These are phyloP conservation scores for Notolabrus celidotus DNA, from an alignment of 2,797 vertebrate species.

Conservation along the genomic window DNA sequence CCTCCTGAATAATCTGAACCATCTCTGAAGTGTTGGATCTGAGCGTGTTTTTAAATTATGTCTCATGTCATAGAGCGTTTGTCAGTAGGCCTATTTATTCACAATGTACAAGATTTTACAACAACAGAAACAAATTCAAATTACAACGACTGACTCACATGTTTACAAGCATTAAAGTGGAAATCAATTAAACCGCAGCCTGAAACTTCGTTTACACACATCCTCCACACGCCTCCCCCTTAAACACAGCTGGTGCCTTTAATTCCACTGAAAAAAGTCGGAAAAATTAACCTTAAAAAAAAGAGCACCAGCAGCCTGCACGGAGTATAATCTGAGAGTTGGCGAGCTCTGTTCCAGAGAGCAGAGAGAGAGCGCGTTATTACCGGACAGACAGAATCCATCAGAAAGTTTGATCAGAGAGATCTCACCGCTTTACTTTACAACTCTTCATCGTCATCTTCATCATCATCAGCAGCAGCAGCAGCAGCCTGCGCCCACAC, in stretches of 20 bases:
- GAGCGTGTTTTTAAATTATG: slow-evolving; percentile 83
- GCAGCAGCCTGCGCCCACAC: too few relatives aligned
- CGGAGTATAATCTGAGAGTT: slow-evolving; percentile 74
- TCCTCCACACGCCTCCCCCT: slow-evolving; percentile 60
- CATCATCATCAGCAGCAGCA: not conserved
- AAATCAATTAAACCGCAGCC: slow-evolving; percentile 81
- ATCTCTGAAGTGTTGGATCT: too few relatives aligned
- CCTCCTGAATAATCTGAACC: too few relatives aligned
- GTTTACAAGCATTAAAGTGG: slow-evolving; percentile 88
- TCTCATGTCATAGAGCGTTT: slow-evolving; percentile 87
- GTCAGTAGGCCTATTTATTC: slow-evolving; percentile 87
- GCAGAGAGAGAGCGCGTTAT: slow-evolving; percentile 29
- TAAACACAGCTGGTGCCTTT: slow-evolving; percentile 61
- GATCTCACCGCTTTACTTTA: slow-evolving; percentile 84
- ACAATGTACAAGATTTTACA: slow-evolving; percentile 96
- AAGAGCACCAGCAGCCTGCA: slow-evolving; percentile 55
- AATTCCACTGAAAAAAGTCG: slow-evolving; percentile 68
- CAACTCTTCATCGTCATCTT: slow-evolving; percentile 75
- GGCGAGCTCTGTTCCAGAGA: slow-evolving; percentile 78
- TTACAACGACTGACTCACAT: slow-evolving; percentile 88
- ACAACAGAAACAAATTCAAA: slow-evolving; percentile 84
- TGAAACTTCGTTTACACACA: slow-evolving; percentile 68
- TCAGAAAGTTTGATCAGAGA: slow-evolving; percentile 68
- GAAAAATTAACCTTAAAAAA: slow-evolving; percentile 38
- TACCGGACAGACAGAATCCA: slow-evolving; percentile 62